Base-by-base conservation (phyloP, 2,113 vertebrate species). In the Varanus salvator region DNA sequence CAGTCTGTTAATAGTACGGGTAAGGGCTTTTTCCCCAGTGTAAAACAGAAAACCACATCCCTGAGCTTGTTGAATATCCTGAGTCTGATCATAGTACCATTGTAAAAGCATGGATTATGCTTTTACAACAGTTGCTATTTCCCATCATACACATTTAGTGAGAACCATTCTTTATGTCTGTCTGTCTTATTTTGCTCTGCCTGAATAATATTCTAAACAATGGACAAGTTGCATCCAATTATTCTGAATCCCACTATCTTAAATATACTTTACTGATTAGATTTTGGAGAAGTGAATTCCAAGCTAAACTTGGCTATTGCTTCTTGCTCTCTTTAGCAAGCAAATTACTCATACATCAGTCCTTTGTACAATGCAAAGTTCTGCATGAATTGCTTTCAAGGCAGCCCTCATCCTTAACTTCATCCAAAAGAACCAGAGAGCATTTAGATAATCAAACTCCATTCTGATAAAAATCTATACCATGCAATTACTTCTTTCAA, bases 381-480 rank as follows among this genome's bases (percentile, higher is more conserved):
- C 89, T 91, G 90, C 85, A 90, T 92, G 91, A 92, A 77, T 93
- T 86, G 92, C 84, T 95, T 94, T 96, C 89, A 87, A 27, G 93
- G 89, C 92, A 88, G 90, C 83, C 57, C 80, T 87, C 92, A 88
- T 93, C 90, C 90, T 93, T 94, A 90, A 84, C 72, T 90, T 96
- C 92, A 85, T 91, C 92, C 91, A 90, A 92, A 85, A 94, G 92
- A 89, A 93, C 82, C 93, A 92, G 90, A 90, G 92, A 86, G 90
- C 90, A 89, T 92, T 91, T 92, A 94, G 93, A 87, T 93, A 94
- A 95, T 95, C 91, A 94, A 95, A 93, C 90, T 90, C 74, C 54
- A 91, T 87, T 90, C 90, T 85, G 91, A 91, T 66, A 93, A 64
- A 77, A 83, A 91, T 93, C 91, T 19, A 87, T 91, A 84, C 84